Evolutionary conservation across 1,140 invertebrate genomes (phyloP).

Genomic region (Artemia franciscana): DNA sequence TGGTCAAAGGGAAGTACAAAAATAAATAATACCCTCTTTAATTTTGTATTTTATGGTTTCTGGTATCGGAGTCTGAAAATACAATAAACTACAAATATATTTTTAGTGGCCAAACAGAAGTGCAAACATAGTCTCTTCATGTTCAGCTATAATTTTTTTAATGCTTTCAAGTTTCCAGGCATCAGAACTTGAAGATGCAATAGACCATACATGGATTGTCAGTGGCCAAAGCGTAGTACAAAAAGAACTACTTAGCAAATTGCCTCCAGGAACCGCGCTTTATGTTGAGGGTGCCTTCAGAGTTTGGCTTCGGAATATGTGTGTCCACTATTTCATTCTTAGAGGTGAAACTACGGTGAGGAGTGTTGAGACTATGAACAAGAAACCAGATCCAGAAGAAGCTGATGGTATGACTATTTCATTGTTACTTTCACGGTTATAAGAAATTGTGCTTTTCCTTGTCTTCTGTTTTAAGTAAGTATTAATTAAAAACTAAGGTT

Average conservation of each 20-base stretch:
- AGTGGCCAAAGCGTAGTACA: slow-evolving; percentile 63
- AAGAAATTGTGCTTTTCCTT: background rate
- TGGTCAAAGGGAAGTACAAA: no score
- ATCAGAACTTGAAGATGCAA: slow-evolving; percentile 35
- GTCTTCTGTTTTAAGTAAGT: background rate
- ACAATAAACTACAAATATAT: no score
- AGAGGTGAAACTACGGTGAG: slow-evolving; percentile 32
- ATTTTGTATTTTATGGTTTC: no score
- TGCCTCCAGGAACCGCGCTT: slow-evolving; percentile 39
- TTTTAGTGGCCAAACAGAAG: no score
- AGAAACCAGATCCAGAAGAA: background rate
- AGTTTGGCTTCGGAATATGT: slow-evolving; percentile 47
- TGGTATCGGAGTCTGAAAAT: no score
- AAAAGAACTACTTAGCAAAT: slow-evolving; percentile 39
- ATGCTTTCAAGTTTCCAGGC: slow-evolving; percentile 11
- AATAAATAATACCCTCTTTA: no score
- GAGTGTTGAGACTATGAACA: slow-evolving; percentile 11
- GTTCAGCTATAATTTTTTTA: slow-evolving; percentile 4
- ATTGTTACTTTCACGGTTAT: background rate
- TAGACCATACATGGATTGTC: slow-evolving; percentile 83
- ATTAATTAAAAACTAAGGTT: no score
- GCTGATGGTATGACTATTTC: slow-evolving; percentile 1
- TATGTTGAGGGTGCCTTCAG: slow-evolving; percentile 68
- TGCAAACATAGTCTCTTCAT: no score
- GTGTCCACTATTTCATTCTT: slow-evolving; percentile 65